Percentiles rank a stretch among this genome's conserved stretches.
Conservation (phyloP, 2,888 invertebrate species). For the Caenorhabditis panamensis region DNA sequence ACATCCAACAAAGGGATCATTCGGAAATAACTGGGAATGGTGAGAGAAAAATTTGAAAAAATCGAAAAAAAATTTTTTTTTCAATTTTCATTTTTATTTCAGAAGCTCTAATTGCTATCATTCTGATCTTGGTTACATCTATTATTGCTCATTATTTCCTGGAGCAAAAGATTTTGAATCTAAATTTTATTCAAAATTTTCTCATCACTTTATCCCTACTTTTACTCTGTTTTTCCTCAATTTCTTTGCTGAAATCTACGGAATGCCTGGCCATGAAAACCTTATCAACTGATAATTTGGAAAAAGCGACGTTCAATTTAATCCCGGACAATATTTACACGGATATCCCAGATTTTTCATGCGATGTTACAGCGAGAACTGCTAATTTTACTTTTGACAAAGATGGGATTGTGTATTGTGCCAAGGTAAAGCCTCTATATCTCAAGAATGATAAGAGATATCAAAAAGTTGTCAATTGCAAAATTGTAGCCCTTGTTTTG, state of each 20-base stretch:
- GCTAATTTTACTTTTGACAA: constrained; percentile 11
- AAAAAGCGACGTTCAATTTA: constrained; percentile 14
- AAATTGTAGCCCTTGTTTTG: no score
- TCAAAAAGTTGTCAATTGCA: no score
- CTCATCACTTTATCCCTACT: neutral
- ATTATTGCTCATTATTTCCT: constrained; percentile 28
- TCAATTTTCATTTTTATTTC: constrained; percentile 16
- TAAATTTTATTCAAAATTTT: constrained; percentile 29
- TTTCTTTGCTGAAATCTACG: constrained; percentile 8
- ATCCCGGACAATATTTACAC: neutral
- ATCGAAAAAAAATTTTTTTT: no score
- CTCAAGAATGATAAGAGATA: no score
- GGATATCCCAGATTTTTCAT: neutral
- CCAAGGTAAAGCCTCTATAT: constrained; percentile 20
- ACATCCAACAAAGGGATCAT: constrained; percentile 45
- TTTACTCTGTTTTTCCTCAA: constrained; percentile 1
- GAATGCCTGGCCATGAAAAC: constrained; percentile 1
- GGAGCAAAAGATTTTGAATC: constrained; percentile 39
- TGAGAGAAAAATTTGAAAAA: no score
- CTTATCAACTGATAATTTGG: constrained; percentile 18
- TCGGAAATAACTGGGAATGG: neutral
- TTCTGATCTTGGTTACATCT: constrained; percentile 20
- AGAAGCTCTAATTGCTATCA: constrained; percentile 17
- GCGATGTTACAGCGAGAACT: constrained; percentile 32
- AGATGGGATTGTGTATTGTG: constrained; percentile 30